Base-by-base conservation (phyloP, 2,888 invertebrate genomes). In the Coleophora deauratella region DNA sequence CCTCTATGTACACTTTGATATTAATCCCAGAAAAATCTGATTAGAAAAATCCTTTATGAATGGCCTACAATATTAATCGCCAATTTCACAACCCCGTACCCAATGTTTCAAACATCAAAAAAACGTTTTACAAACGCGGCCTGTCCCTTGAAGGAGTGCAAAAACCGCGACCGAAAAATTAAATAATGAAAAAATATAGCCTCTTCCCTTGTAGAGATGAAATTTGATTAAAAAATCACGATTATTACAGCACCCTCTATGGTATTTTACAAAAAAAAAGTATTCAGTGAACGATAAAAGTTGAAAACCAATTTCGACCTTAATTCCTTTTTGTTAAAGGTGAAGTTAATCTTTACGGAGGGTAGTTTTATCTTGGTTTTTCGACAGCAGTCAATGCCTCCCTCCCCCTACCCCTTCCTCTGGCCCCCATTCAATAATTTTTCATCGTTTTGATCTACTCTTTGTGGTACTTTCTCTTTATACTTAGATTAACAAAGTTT, bases 201-300 rank as follows among this genome's bases (percentile, higher is more conserved):
- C 76, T 80, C 80, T 79, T 77, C 78, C 81, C 80, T 80, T 79
- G 74, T 78, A 76, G 81, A 76, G 84, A 80, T 81, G 84, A 86
- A 86, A 86, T 86, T 86, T 86, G 86, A 86, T 86, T 86, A 86
- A 86, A 86, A 86, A 86, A 86, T 86, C 86, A 86, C 86, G 86
- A 86, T 86, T 85, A 86, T 85, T 86, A 81, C 82, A 68, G 62
- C 59, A 55, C 59, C 74, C 73, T 73, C 80, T 66, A 59, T 54
- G 70, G 59, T 67, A 70, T 68, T 66, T 65, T 62, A 62, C 70
- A 63, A 57, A 54, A 50, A n/a, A n/a, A n/a, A n/a, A n/a, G n/a
- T 21, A 4, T 21, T 21, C 21, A 6, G 21, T 6, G 3, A 6
- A 21, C 6, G 21, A 21, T 21, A 21, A 21, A 21, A 21, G 3